A percentile compares a stretch with the other conserved stretches of the same genome.
Evolutionary conservation across 1,140 invertebrate genomes (phyloP).

Genomic region (Drosophila dunni): DNA sequence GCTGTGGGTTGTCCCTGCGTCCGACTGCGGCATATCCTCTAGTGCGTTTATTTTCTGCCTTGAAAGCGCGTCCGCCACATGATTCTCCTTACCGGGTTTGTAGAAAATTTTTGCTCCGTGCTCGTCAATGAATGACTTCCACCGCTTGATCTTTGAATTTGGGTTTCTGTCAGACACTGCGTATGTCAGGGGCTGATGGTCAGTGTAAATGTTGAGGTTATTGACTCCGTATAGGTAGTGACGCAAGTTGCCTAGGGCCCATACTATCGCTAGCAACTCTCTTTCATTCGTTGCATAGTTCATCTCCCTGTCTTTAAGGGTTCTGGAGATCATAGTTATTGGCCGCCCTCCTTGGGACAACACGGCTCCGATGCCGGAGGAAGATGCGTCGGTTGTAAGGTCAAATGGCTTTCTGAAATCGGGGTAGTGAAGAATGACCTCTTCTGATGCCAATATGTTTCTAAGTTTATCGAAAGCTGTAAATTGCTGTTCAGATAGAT

Average conservation of each 20-base stretch:
- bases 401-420: neutral
- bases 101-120: neutral
- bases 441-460: neutral
- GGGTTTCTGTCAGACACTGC: neutral
- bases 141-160: no score
- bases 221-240: no score
- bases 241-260: no score
- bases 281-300: no score
- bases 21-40: neutral
- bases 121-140: neutral
- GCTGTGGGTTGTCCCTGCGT: neutral
- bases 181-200: neutral
- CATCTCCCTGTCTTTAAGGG: no score
- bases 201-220: no score
- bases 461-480: no score
- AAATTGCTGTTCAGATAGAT: no score
- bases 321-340: no score
- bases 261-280: no score
- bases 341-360: no score
- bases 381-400: neutral
- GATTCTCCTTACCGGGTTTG: neutral
- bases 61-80: neutral
- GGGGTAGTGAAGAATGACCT: neutral
- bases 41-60: neutral
- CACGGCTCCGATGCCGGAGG: neutral